phyloP scores from a whole-genome alignment of 2,797 vertebrate species.

The Eleutherodactylus coqui region DNA sequence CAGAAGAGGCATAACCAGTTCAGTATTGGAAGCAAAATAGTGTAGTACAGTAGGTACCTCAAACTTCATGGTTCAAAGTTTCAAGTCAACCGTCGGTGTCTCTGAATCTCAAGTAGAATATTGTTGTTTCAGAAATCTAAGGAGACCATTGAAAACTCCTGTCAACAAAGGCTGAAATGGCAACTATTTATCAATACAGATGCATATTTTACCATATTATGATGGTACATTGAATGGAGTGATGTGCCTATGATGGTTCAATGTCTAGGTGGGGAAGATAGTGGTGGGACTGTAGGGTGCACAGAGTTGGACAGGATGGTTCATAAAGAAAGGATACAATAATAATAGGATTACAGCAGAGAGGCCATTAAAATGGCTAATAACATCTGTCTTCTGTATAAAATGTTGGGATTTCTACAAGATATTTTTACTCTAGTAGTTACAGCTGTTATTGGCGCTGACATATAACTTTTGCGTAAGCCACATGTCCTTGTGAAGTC shows the following conservation, averaged over 20 bases:
- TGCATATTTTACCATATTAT: too few relatives aligned
- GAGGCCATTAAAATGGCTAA: neutral
- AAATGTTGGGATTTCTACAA: neutral
- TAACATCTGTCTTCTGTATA: neutral
- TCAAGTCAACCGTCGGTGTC: too few relatives aligned
- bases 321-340: neutral
- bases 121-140: too few relatives aligned
- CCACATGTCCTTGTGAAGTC: neutral
- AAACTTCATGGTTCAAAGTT: too few relatives aligned
- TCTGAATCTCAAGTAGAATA: too few relatives aligned
- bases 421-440: neutral
- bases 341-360: neutral
- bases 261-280: neutral
- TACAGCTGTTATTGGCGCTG: neutral
- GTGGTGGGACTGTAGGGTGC: neutral
- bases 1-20: too few relatives aligned
- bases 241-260: neutral
- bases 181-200: neutral
- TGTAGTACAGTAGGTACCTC: too few relatives aligned
- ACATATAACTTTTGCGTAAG: neutral
- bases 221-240: neutral
- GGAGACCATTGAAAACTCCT: too few relatives aligned
- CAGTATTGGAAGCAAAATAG: too few relatives aligned
- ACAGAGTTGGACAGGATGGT: neutral
- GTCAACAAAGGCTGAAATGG: neutral